phyloP scores from a whole-genome alignment of 64 coral and sea anemone genomes.

The Stichodactyla helianthus region DNA sequence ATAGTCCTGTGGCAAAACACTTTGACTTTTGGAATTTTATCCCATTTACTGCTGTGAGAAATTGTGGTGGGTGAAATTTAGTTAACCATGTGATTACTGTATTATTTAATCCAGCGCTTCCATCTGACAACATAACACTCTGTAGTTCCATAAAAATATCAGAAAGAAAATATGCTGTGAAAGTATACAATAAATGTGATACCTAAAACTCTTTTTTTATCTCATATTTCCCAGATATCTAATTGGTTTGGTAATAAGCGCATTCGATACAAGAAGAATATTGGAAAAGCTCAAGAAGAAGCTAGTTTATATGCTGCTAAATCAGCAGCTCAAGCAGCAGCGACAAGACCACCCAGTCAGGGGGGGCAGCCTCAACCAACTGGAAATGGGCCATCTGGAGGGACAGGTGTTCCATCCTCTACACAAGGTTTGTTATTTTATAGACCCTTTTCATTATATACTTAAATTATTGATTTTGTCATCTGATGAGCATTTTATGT shows the following conservation, averaged over 20 bases:
- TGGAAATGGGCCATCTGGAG: slow-evolving; percentile 6
- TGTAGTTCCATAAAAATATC: too few species aligned
- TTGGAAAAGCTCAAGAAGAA: slow-evolving; percentile 96
- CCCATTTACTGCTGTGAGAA: too few species aligned
- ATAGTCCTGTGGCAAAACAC: too few species aligned
- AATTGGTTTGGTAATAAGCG: slow-evolving; percentile 99
- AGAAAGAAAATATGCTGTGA: too few species aligned
- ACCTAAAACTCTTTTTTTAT: neutral
- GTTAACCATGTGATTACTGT: too few species aligned
- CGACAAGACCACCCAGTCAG: slow-evolving; percentile 11
- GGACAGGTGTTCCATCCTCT: slow-evolving; percentile 48
- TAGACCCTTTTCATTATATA: neutral
- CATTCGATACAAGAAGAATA: slow-evolving; percentile 99
- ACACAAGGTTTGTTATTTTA: slow-evolving; percentile 48
- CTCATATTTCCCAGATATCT: slow-evolving; percentile 55
- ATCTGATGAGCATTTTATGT: neutral
- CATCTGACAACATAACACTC: too few species aligned
- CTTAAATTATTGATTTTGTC: neutral
- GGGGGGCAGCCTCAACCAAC: slow-evolving; percentile 10
- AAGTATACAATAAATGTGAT: neutral
- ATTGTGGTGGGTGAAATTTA: too few species aligned
- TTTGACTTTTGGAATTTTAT: too few species aligned
- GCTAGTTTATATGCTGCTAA: slow-evolving; percentile 98
- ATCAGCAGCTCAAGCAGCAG: neutral
- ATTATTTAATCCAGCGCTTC: too few species aligned